Evolutionary conservation across 2,797 vertebrate species (phyloP).

Genomic region (Pagetopsis macropterus): DNA sequence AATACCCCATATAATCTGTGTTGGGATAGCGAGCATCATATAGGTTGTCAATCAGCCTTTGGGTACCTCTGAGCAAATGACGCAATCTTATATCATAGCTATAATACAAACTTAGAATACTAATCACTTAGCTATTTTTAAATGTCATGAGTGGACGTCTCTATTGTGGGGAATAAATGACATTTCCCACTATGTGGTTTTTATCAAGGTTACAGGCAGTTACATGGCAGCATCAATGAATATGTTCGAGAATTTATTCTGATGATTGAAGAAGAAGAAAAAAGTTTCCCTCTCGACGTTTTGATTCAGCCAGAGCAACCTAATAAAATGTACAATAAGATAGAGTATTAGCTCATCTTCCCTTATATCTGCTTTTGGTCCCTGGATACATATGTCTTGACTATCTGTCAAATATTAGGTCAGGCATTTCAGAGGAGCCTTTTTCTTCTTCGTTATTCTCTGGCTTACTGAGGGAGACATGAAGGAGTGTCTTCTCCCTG

Average conservation of each 20-base stretch:
- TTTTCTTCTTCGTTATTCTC: constrained; percentile 65
- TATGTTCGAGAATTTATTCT: constrained; percentile 27
- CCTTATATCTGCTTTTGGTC: constrained; percentile 56
- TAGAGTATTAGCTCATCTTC: constrained; percentile 50
- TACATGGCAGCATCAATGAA: constrained; percentile 7
- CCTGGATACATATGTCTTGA: constrained; percentile 62
- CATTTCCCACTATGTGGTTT: constrained; percentile 3
- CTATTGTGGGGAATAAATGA: neutral
- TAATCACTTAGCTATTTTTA: neutral
- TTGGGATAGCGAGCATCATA: neutral
- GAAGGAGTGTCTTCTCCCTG: constrained; percentile 64
- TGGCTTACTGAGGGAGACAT: constrained; percentile 64
- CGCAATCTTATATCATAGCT: neutral
- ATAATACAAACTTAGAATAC: constrained; percentile 9
- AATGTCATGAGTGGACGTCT: constrained; percentile 11
- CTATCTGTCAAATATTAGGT: constrained; percentile 79
- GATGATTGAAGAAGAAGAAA: constrained; percentile 28
- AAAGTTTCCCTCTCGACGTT: constrained; percentile 20
- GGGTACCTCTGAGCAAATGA: constrained; percentile 9
- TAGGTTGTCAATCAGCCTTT: constrained; percentile 1
- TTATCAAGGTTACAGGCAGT: constrained; percentile 16
- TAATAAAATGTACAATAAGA: constrained; percentile 50
- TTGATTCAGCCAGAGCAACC: constrained; percentile 29
- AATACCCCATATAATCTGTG: neutral
- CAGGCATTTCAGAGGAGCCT: constrained; percentile 64